Conservation (phyloP, 2,797 vertebrate species). For the Ceryle rudis region DNA sequence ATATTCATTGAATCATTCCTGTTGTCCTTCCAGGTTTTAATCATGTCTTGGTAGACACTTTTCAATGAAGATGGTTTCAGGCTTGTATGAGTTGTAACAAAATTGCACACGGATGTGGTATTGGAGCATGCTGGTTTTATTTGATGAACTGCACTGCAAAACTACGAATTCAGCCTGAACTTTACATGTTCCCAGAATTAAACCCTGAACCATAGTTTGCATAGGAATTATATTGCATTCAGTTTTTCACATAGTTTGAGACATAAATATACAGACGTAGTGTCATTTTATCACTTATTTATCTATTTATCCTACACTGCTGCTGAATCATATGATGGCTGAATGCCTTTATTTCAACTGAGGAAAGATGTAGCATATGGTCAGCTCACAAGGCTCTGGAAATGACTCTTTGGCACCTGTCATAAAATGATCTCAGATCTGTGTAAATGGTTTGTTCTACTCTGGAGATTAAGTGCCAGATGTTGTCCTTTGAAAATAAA, state of each 20-base stretch:
- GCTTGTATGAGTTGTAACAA: not conserved
- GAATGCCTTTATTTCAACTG: constrained; percentile 53
- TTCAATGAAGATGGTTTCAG: not conserved
- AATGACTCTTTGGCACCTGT: constrained; percentile 63
- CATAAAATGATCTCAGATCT: constrained; percentile 70
- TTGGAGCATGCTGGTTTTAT: not conserved
- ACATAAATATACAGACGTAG: not conserved
- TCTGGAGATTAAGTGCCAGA: constrained; percentile 71
- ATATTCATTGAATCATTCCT: not conserved
- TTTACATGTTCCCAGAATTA: not conserved
- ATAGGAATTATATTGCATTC: not conserved
- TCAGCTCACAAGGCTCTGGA: constrained; percentile 64
- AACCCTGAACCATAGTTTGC: not conserved
- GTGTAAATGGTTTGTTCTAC: constrained; percentile 66
- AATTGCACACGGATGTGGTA: not conserved
- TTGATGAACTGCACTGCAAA: not conserved
- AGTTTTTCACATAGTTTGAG: not conserved
- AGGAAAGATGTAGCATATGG: constrained; percentile 72
- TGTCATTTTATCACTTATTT: constrained; percentile 5
- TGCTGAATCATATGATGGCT: constrained; percentile 18
- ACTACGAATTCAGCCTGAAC: not conserved
- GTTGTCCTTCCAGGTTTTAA: not conserved
- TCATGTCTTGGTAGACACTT: not conserved
- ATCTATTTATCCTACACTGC: constrained; percentile 2
- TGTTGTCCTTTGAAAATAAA: constrained; percentile 63